Percentiles rank a stretch among this genome's conserved stretches.
Evolutionary conservation across 2,113 vertebrate genomes (phyloP).

Genomic region (Sterna hirundo): DNA sequence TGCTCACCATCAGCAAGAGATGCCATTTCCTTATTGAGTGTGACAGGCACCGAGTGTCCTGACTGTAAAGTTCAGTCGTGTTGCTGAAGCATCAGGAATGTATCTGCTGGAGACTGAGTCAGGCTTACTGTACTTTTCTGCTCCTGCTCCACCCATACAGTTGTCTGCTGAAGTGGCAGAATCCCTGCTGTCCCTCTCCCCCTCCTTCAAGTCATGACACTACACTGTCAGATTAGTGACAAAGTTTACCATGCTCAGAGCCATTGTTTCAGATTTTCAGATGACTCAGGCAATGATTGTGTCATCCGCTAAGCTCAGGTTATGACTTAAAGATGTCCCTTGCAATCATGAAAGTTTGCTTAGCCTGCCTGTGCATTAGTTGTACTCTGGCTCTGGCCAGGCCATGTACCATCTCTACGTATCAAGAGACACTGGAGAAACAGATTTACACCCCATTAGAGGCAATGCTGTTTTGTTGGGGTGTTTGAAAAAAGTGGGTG

Average conservation of each 20-base stretch:
- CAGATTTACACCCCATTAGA: neutral
- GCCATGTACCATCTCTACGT: neutral
- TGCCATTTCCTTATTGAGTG: neutral
- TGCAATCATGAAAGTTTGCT: neutral
- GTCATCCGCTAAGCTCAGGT: neutral
- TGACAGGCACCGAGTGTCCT: neutral
- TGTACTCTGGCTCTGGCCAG: neutral
- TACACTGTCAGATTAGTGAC: neutral
- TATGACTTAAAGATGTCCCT: neutral
- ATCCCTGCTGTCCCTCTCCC: neutral
- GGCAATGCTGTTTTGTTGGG: neutral
- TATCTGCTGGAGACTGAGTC: neutral
- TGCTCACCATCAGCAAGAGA: neutral
- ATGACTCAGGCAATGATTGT: neutral
- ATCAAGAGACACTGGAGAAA: neutral
- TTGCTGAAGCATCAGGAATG: constrained; percentile 21
- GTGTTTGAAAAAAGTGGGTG: neutral
- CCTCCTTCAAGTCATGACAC: neutral
- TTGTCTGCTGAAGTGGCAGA: constrained; percentile 33
- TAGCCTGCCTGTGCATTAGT: neutral
- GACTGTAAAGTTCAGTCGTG: neutral
- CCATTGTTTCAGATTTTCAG: neutral
- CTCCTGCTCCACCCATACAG: neutral
- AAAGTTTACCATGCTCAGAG: neutral
- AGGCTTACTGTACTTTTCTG: neutral